phyloP scores from a whole-genome alignment of 2,888 invertebrate genomes.

The Thera britannica region DNA sequence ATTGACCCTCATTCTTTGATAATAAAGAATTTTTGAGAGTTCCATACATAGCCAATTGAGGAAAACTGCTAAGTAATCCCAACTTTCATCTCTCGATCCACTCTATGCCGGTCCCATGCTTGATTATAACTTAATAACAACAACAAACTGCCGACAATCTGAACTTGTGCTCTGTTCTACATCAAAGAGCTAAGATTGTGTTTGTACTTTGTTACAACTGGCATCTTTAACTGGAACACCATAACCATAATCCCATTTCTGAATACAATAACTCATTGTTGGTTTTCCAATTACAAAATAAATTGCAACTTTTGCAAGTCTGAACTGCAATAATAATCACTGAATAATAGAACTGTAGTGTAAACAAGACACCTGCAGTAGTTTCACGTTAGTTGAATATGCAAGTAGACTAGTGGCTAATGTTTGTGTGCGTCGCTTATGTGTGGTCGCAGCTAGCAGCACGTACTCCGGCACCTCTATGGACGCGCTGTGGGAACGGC shows the following conservation, averaged over 20 bases:
- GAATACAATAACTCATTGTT: background rate
- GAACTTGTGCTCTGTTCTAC: conserved; percentile 2
- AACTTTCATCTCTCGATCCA: conserved; percentile 13
- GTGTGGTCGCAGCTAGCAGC: conserved; percentile 82
- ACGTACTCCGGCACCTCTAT: conserved; percentile 86
- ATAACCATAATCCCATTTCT: background rate
- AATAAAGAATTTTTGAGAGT: background rate
- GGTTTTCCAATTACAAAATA: background rate
- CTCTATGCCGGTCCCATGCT: conserved; percentile 2
- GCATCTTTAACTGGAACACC: background rate
- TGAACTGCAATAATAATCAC: background rate
- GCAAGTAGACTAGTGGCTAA: conserved; percentile 73
- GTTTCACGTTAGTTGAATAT: conserved; percentile 47
- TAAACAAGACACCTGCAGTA: conserved; percentile 4
- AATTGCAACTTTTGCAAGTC: background rate
- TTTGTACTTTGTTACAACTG: background rate
- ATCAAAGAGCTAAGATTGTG: conserved; percentile 2
- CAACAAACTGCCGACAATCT: background rate
- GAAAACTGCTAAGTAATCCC: conserved; percentile 18
- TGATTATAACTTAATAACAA: conserved; percentile 17
- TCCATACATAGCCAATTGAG: conserved; percentile 13
- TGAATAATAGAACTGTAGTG: conserved; percentile 29
- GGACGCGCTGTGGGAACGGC: conserved; percentile 90
- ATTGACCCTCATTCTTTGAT: conserved; percentile 21
- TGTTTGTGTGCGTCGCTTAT: conserved; percentile 79